Conservation (phyloP, 1,140 invertebrate genomes). For the Armadillidium nasatum region DNA sequence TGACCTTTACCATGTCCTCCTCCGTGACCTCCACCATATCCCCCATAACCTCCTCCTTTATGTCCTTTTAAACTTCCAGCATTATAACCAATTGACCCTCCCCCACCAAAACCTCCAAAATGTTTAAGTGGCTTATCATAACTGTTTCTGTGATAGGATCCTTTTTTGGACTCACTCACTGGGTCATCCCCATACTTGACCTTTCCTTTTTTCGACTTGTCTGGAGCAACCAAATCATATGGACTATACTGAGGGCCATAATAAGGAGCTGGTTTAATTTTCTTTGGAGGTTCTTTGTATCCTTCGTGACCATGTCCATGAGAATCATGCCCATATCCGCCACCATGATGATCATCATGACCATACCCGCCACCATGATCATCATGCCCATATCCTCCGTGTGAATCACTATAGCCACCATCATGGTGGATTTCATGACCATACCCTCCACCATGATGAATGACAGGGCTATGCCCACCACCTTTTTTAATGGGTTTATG, state of each 20-base stretch:
- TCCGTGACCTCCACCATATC: neutral
- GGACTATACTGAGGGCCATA: constrained; percentile 33
- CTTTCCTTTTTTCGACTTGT: constrained; percentile 34
- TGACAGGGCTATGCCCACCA: neutral
- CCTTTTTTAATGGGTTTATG: neutral
- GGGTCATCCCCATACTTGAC: constrained; percentile 38
- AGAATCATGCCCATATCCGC: neutral
- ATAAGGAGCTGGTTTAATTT: constrained; percentile 24
- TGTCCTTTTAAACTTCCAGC: neutral
- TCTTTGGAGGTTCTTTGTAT: neutral
- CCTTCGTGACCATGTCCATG: neutral
- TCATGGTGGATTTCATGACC: neutral
- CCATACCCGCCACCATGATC: neutral
- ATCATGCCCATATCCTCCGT: neutral
- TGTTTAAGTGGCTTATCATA: constrained; percentile 24
- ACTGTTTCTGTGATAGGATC: constrained; percentile 10
- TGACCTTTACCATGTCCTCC: neutral
- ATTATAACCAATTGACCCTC: constrained; percentile 29
- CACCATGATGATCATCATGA: neutral
- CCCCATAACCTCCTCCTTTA: neutral
- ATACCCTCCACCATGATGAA: neutral
- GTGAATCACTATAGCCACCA: neutral
- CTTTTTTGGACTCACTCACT: constrained; percentile 35
- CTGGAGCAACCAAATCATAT: constrained; percentile 32
- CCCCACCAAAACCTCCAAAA: constrained; percentile 39